Evolutionary conservation across 2,113 vertebrate species (phyloP).

Genomic region (Esox niger): DNA sequence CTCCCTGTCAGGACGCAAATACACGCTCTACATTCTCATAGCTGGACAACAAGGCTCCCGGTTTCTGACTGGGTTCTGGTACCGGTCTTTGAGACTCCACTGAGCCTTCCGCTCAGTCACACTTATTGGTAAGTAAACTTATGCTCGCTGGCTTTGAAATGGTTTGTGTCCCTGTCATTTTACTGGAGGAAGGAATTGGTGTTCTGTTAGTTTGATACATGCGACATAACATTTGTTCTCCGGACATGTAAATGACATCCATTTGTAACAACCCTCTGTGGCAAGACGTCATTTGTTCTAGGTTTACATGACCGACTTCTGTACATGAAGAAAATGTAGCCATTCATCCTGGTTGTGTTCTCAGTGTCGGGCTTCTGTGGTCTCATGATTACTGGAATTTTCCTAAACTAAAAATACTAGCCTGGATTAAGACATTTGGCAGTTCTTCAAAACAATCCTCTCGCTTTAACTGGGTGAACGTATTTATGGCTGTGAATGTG

Average conservation of each 20-base stretch:
- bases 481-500: neutral
- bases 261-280: neutral
- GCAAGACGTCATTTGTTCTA: neutral
- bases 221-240: neutral
- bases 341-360: neutral
- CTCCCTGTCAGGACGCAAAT: neutral
- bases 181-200: slow-evolving; percentile 22
- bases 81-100: neutral
- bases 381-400: slow-evolving; percentile 11
- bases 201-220: neutral
- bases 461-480: slow-evolving; percentile 5
- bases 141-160: neutral
- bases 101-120: neutral
- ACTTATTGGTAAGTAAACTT: neutral
- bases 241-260: neutral
- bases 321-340: too few species aligned
- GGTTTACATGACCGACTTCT: too few species aligned
- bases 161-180: slow-evolving; percentile 7
- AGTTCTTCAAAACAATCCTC: slow-evolving; percentile 34
- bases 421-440: slow-evolving; percentile 48
- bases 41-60: neutral
- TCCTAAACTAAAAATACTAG: slow-evolving; percentile 56
- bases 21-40: neutral
- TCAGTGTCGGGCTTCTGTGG: slow-evolving; percentile 25
- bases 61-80: too few species aligned